A percentile compares a stretch with the other conserved stretches of the same genome.
These are phyloP conservation scores for Nibea albiflora DNA, from an alignment of 2,113 vertebrate species.

Conservation along the genomic window DNA sequence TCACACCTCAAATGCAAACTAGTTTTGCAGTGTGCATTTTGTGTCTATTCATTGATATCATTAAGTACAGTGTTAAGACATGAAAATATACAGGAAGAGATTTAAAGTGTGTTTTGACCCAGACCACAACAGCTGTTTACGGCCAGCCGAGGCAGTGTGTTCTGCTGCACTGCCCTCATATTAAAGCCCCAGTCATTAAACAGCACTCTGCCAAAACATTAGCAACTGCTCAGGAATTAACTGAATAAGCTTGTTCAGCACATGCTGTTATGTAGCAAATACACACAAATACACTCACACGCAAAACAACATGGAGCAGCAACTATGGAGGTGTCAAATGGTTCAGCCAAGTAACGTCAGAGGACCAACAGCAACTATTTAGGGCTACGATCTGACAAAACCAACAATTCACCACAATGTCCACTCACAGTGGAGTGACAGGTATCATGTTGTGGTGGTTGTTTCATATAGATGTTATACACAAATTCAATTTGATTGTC, in stretches of 20 bases:
- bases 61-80: background rate
- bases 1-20: background rate
- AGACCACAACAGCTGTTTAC: slow-evolving; percentile 40
- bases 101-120: slow-evolving; percentile 6
- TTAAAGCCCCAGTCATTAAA: slow-evolving; percentile 74
- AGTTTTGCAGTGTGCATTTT: background rate
- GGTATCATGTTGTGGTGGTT: no score
- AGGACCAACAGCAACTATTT: no score
- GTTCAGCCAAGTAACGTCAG: no score
- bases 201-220: slow-evolving; percentile 70
- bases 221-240: slow-evolving; percentile 73
- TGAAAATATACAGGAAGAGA: background rate
- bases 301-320: background rate
- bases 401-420: no score
- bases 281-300: background rate
- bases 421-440: no score
- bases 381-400: no score
- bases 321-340: no score
- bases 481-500: no score
- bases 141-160: slow-evolving; percentile 50
- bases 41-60: background rate
- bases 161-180: slow-evolving; percentile 73
- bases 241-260: slow-evolving; percentile 67
- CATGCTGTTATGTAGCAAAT: slow-evolving; percentile 24
- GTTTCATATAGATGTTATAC: no score